Percentiles rank a stretch among this genome's conserved stretches.
Evolutionary conservation across 2,888 invertebrate genomes (phyloP).

Genomic region (Tineola bisselliella): DNA sequence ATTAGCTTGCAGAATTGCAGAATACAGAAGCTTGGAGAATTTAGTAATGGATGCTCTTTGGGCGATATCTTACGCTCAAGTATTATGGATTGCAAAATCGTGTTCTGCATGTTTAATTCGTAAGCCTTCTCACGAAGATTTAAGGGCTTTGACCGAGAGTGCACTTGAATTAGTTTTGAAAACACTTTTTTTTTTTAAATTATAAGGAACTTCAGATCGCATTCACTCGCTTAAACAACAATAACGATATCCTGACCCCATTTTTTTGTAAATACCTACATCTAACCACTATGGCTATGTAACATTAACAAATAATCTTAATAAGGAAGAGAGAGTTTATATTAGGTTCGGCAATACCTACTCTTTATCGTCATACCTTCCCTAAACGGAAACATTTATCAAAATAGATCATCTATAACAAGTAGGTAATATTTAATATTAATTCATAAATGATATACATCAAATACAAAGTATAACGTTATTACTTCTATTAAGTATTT

Average conservation of each 20-base stretch:
- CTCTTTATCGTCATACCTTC: background rate
- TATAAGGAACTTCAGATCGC: background rate
- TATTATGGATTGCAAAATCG: slow-evolving; percentile 47
- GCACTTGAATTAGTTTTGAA: background rate
- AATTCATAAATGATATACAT: background rate
- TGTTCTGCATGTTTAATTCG: slow-evolving; percentile 19
- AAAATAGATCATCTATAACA: background rate
- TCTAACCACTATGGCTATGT: too few relatives aligned
- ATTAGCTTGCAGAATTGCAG: background rate
- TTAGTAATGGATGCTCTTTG: slow-evolving; percentile 11
- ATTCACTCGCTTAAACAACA: background rate
- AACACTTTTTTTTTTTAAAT: background rate
- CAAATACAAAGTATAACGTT: background rate
- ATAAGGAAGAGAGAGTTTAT: background rate
- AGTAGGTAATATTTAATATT: background rate
- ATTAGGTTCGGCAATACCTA: background rate
- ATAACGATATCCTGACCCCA: too few relatives aligned
- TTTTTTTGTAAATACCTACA: too few relatives aligned
- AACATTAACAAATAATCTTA: too few relatives aligned
- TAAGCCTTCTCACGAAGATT: slow-evolving; percentile 2
- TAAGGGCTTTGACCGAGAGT: slow-evolving; percentile 6
- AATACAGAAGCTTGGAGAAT: background rate
- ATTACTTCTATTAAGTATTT: background rate
- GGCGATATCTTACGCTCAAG: slow-evolving; percentile 39
- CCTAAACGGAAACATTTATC: background rate